These are phyloP conservation scores for Clitarchus hookeri DNA, from an alignment of 2,888 invertebrate species.

Conservation along the genomic window DNA sequence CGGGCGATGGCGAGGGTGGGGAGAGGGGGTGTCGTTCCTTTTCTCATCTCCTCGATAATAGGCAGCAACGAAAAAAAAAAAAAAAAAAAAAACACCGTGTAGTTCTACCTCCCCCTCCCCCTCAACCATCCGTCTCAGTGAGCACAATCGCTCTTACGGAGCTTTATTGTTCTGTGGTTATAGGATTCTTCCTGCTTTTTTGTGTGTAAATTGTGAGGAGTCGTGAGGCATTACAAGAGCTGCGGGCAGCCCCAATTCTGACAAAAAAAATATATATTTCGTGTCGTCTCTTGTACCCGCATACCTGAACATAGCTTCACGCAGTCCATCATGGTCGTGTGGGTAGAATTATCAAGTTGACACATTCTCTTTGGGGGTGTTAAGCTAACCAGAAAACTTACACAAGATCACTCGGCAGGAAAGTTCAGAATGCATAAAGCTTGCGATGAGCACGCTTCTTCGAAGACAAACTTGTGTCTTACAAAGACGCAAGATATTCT, in stretches of 20 bases:
- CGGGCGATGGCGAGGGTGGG: not conserved
- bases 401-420: no score
- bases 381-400: no score
- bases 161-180: constrained; percentile 4
- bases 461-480: no score
- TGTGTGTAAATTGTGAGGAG: constrained; percentile 7
- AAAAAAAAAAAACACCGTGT: not conserved
- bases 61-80: not conserved
- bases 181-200: constrained; percentile 7
- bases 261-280: not conserved
- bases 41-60: constrained; percentile 14
- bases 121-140: not conserved
- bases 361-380: not conserved
- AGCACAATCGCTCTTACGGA: not conserved
- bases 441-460: no score
- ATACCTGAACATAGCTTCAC: not conserved
- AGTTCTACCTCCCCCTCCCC: not conserved
- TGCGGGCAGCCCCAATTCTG: not conserved
- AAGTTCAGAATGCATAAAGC: no score
- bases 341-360: not conserved
- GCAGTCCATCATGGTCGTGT: not conserved
- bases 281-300: not conserved
- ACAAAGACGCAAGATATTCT: no score
- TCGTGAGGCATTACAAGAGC: not conserved
- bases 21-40: not conserved